Evolutionary conservation across 2,888 invertebrate genomes (phyloP).

Genomic region (Craniophora ligustri): DNA sequence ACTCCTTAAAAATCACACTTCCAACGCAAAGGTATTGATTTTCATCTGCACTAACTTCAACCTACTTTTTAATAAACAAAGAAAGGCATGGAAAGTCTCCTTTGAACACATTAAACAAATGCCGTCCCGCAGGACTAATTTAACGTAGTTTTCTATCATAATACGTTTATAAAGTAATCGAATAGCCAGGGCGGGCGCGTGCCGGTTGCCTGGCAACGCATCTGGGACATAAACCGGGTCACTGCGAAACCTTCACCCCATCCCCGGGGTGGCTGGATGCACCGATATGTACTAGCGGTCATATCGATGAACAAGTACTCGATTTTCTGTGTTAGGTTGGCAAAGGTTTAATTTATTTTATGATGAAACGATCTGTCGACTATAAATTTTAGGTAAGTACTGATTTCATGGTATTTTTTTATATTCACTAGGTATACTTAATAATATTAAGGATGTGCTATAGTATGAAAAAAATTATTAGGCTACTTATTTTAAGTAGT

Average conservation of each 20-base stretch:
- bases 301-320: conserved; percentile 25
- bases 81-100: conserved; percentile 2
- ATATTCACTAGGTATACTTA: too few relatives aligned
- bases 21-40: background rate
- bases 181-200: conserved; percentile 53
- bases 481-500: too few relatives aligned
- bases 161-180: conserved; percentile 57
- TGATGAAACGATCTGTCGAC: too few relatives aligned
- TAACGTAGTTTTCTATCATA: conserved; percentile 52
- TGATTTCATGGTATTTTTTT: too few relatives aligned
- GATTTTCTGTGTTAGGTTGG: conserved; percentile 6
- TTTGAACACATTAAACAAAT: conserved; percentile 24
- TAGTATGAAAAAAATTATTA: too few relatives aligned
- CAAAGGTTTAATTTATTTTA: too few relatives aligned
- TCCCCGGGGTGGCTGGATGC: conserved; percentile 44
- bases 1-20: too few relatives aligned
- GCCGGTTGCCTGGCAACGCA: conserved; percentile 70
- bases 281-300: conserved; percentile 32
- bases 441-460: too few relatives aligned
- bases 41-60: background rate
- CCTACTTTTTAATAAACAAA: conserved; percentile 1
- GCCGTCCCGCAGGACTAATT: conserved; percentile 41
- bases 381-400: too few relatives aligned
- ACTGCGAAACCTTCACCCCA: conserved; percentile 52
- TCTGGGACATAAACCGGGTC: conserved; percentile 76